These are phyloP conservation scores for Eucriotettix oculatus DNA, from an alignment of 2,888 invertebrate species.

Conservation along the genomic window DNA sequence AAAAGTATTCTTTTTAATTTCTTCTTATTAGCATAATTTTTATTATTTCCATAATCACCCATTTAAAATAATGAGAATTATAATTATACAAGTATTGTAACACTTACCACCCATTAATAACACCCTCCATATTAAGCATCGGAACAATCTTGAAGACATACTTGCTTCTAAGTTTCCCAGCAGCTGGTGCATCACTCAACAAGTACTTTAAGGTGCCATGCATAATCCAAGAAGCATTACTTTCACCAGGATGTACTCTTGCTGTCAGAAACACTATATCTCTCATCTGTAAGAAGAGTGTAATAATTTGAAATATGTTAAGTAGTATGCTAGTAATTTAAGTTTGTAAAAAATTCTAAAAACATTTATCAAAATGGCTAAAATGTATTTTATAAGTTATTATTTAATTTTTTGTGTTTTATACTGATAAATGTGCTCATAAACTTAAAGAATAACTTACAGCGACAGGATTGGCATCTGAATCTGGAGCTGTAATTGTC, in stretches of 20 bases:
- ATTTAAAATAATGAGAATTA: no score
- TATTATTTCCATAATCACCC: no score
- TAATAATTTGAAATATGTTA: background rate
- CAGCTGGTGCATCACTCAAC: slow-evolving; percentile 36
- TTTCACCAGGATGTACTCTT: slow-evolving; percentile 76
- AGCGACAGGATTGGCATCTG: slow-evolving; percentile 34
- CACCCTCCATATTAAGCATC: slow-evolving; percentile 80
- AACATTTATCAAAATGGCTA: no score
- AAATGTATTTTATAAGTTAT: no score
- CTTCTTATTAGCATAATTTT: no score
- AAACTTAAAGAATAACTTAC: slow-evolving; percentile 22
- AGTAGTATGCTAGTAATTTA: no score
- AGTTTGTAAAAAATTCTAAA: no score
- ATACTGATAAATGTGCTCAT: no score
- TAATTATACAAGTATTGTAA: background rate
- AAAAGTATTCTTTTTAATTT: no score
- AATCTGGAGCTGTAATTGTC: slow-evolving; percentile 51
- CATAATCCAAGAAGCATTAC: slow-evolving; percentile 80
- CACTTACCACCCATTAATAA: slow-evolving; percentile 69
- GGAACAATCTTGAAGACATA: slow-evolving; percentile 76
- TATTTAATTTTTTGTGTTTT: background rate
- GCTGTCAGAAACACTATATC: slow-evolving; percentile 57
- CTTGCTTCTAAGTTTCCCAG: slow-evolving; percentile 43
- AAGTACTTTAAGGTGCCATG: slow-evolving; percentile 56
- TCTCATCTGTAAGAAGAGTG: slow-evolving; percentile 32